Percentiles rank a stretch among this genome's conserved stretches.
Conservation (phyloP, 1,140 invertebrate species). For the Sipha flava region DNA sequence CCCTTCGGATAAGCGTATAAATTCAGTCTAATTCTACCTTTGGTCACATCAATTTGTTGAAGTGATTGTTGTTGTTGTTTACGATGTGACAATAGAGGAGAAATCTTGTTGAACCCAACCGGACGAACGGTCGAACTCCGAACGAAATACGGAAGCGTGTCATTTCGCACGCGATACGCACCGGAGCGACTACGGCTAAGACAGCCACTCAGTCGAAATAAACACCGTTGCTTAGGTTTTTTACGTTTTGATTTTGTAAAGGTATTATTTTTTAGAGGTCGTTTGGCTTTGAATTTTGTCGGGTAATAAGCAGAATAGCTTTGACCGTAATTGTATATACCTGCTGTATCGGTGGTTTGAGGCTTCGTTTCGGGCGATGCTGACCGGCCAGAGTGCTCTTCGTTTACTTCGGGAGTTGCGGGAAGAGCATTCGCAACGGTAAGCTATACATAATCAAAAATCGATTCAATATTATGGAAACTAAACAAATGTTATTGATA, state of each 20-base stretch:
- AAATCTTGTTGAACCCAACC: constrained; percentile 13
- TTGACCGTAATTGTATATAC: constrained; percentile 28
- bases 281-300: neutral
- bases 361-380: constrained; percentile 26
- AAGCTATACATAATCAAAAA: constrained; percentile 39
- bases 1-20: constrained; percentile 15
- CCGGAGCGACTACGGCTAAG: neutral
- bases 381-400: constrained; percentile 46
- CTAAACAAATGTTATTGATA: too few relatives aligned
- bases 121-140: constrained; percentile 9
- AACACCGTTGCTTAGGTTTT: neutral
- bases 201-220: neutral
- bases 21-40: constrained; percentile 29
- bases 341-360: neutral
- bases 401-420: constrained; percentile 64
- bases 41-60: constrained; percentile 1
- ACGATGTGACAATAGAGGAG: neutral
- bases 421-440: constrained; percentile 49
- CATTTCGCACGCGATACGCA: constrained; percentile 2
- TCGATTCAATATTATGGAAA: too few relatives aligned
- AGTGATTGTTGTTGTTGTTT: neutral
- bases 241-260: neutral
- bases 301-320: constrained; percentile 23
- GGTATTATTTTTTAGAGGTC: neutral
- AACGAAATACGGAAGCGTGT: neutral